Percentiles rank a stretch among this genome's conserved stretches.
These are phyloP conservation scores for Nephrocerus scutellatus DNA, from an alignment of 2,888 invertebrate species.

Conservation along the genomic window DNA sequence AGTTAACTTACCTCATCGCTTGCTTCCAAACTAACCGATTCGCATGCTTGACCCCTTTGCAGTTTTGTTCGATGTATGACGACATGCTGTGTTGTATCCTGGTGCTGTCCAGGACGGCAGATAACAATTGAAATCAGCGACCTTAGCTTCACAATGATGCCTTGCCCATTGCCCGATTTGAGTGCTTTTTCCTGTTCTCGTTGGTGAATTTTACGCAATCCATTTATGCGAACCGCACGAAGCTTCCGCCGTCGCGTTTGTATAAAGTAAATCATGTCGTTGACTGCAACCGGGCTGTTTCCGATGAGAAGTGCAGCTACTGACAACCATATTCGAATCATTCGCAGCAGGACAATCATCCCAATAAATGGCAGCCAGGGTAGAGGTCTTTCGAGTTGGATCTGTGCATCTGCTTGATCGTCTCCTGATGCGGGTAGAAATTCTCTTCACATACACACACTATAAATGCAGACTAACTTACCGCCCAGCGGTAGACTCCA, in stretches of 20 bases:
- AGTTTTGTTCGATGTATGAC: background rate
- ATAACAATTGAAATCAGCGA: conserved; percentile 32
- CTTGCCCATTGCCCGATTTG: conserved; percentile 6
- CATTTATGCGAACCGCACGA: conserved; percentile 36
- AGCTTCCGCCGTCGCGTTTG: conserved; percentile 40
- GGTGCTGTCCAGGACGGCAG: conserved; percentile 33
- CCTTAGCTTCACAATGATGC: conserved; percentile 25
- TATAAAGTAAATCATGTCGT: conserved; percentile 37
- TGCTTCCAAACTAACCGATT: no score
- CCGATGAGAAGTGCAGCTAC: conserved; percentile 36
- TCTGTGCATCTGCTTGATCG: conserved; percentile 13
- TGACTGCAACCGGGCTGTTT: conserved; percentile 32
- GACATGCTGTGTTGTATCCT: conserved; percentile 11
- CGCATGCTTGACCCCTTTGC: no score
- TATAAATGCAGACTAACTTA: conserved; percentile 23
- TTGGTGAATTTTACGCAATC: conserved; percentile 29
- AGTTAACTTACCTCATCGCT: background rate
- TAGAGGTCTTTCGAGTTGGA: conserved; percentile 35
- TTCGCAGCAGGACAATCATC: conserved; percentile 36
- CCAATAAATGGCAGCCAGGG: conserved; percentile 41
- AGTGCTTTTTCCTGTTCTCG: conserved; percentile 24
- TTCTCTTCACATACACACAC: no score
- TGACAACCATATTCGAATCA: conserved; percentile 34
- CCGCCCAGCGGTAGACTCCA: conserved; percentile 42
- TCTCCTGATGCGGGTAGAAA: conserved; percentile 1